Evolutionary conservation across 2,113 vertebrate species (phyloP), one percentile per base, ranked within the genome.

Genomic region (Neoarius graeffei): DNA sequence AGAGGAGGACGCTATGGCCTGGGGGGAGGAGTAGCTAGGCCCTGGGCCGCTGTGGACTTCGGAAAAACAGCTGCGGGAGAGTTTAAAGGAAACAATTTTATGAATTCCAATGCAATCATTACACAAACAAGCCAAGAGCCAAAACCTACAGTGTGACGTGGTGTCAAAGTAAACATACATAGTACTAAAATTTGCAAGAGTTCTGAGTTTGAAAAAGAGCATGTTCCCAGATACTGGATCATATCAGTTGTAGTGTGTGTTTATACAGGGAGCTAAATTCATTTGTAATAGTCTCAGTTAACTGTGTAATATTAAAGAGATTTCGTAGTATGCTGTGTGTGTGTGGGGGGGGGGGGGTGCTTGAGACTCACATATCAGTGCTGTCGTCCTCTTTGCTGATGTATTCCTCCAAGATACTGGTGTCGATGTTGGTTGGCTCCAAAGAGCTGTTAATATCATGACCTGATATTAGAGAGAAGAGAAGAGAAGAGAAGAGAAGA

Each of bases 401-500:
- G 94, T 99, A 99, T 92, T 99, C 98, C 93, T 99, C 98, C 96
- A 99, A 96, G 93, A 99, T 99, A 95, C 98, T 99, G 74, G 98
- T 99, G 96, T 99, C 98, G 1, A 99, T 98, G 95, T 99, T 99
- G 80, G 96, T 96, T 85, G 98, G 96, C 91, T 99, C 98, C 95
- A 99, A 96, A 93, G 98, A 97, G 86, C 97, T 98, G 92, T 96
- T 98, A 95, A 99, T 99, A 96, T 99, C 98, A 88, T 99, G 98
- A 94, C 98, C 98, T 99, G 94, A 0, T 25, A 60, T 64, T 64
- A 60, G 89, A 90, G 87, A 73, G 91, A 92, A 71, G n/a, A 14
- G 10, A 13, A 71, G 67, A 35, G 66, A 14, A 14, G 10, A 13
- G n/a, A n/a, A n/a, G n/a, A n/a, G n/a, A n/a, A n/a, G n/a, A n/a